Evolutionary conservation across 2,888 invertebrate species (phyloP).

Genomic region (Chalcis sispes): DNA sequence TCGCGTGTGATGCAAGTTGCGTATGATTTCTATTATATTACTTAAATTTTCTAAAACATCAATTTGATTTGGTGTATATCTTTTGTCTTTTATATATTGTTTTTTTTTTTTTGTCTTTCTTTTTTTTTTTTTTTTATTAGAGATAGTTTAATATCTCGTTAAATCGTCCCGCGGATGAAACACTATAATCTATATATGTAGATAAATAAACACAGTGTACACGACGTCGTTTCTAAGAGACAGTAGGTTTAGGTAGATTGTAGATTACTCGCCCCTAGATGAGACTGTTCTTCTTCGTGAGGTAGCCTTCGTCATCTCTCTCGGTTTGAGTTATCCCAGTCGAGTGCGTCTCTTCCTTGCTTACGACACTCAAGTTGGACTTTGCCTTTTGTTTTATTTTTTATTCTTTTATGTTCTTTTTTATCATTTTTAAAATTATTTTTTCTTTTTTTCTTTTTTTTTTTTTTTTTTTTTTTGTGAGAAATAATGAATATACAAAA

Average conservation of each 20-base stretch:
- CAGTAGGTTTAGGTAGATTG: conserved; percentile 74
- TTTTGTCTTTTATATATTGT: neutral
- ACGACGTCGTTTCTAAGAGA: conserved; percentile 73
- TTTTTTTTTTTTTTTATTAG: neutral
- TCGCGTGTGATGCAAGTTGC: conserved; percentile 41
- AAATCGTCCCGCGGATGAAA: conserved; percentile 64
- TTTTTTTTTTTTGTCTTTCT: neutral
- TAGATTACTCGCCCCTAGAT: conserved; percentile 76
- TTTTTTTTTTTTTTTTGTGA: conserved; percentile 24
- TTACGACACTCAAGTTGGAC: conserved; percentile 65
- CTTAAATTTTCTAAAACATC: conserved; percentile 24
- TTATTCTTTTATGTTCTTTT: conserved; percentile 5
- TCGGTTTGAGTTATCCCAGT: conserved; percentile 34
- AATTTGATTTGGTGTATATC: neutral
- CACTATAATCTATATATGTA: conserved; percentile 62
- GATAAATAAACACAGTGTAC: conserved; percentile 69
- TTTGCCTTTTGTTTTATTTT: conserved; percentile 39
- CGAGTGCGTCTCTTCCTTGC: conserved; percentile 64
- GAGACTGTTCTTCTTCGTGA: conserved; percentile 71
- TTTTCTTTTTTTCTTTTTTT: neutral
- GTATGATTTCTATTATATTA: conserved; percentile 28
- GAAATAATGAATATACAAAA: conserved; percentile 19
- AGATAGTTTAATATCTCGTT: conserved; percentile 40
- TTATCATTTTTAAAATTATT: neutral
- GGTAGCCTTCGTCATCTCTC: conserved; percentile 71